Conservation (phyloP, 1,140 invertebrate species). For the Sarcophaga peregrina region DNA sequence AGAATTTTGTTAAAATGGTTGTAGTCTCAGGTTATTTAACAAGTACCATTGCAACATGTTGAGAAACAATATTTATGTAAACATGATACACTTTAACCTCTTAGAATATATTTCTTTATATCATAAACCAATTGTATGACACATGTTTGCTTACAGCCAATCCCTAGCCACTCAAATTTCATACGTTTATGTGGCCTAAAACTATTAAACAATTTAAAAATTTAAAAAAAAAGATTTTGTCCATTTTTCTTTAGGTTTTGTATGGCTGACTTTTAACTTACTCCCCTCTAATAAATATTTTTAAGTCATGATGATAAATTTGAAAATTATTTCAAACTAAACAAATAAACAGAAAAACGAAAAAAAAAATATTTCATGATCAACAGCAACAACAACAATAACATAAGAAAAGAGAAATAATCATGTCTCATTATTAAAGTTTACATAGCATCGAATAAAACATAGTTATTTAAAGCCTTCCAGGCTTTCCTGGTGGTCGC, state of each 20-base stretch:
- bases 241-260: not conserved
- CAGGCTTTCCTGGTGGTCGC: slow-evolving; percentile 35
- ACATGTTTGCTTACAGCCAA: no score
- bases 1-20: no score
- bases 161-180: not conserved
- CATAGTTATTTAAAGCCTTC: slow-evolving; percentile 29
- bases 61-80: no score
- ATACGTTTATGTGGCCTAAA: not conserved
- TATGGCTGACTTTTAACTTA: not conserved
- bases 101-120: no score
- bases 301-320: not conserved
- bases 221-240: not conserved
- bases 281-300: not conserved
- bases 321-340: not conserved
- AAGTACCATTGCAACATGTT: no score
- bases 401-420: slow-evolving; percentile 12
- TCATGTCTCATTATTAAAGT: slow-evolving; percentile 37
- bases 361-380: slow-evolving; percentile 22
- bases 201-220: not conserved
- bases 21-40: no score
- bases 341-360: not conserved
- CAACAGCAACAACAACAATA: not conserved
- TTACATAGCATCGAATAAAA: slow-evolving; percentile 12
- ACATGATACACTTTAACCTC: no score
- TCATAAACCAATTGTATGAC: no score